Percentiles rank a stretch among this genome's conserved stretches.
Conservation (phyloP, 2,888 invertebrate species). For the Scaeva pyrastri region DNA sequence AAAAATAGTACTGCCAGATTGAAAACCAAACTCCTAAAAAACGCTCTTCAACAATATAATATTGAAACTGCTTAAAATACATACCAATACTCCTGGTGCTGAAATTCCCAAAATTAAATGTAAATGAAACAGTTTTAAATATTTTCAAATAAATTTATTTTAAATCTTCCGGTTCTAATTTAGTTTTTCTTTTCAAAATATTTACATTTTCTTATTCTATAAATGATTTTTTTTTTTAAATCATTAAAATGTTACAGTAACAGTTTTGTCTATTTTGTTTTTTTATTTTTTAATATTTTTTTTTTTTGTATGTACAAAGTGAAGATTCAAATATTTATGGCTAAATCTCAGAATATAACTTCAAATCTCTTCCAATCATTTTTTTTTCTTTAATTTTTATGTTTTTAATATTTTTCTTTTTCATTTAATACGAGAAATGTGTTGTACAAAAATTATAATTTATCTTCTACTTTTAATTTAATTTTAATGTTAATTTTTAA, state of each 20-base stretch:
- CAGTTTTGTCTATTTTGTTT: conserved; percentile 27
- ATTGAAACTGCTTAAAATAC: no score
- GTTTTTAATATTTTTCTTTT: conserved; percentile 14
- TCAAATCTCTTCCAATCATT: conserved; percentile 15
- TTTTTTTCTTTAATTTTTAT: conserved; percentile 7
- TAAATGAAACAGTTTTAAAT: neutral
- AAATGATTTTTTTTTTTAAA: conserved; percentile 22
- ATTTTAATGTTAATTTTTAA: conserved; percentile 50
- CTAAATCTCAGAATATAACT: conserved; percentile 17
- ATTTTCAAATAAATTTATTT: conserved; percentile 72
- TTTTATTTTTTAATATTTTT: conserved; percentile 18
- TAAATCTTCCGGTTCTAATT: conserved; percentile 67
- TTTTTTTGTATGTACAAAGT: conserved; percentile 60
- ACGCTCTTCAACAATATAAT: no score
- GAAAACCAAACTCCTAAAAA: no score
- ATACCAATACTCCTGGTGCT: no score
- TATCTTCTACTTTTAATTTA: conserved; percentile 45
- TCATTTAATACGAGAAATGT: conserved; percentile 49
- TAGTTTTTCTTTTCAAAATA: conserved; percentile 61
- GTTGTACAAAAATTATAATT: conserved; percentile 73
- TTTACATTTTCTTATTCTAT: conserved; percentile 53
- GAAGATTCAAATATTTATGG: conserved; percentile 42
- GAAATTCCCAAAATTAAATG: no score
- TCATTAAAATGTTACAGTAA: conserved; percentile 49
- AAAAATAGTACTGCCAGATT: no score